Base-by-base conservation (phyloP, 2,888 invertebrate genomes). In the Chloroclysta siterata region DNA sequence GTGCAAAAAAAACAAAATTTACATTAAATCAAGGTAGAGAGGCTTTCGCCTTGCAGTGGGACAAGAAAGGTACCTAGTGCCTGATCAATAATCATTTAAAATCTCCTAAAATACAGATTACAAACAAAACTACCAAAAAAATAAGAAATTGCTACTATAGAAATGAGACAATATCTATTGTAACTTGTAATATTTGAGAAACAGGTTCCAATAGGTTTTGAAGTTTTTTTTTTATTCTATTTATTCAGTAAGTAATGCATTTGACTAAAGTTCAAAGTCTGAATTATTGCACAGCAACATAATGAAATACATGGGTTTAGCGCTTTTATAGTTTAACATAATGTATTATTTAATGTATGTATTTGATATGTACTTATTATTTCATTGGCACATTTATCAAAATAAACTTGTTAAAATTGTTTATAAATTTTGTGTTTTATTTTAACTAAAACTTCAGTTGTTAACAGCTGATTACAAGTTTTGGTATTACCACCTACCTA, bases 321-420 rank as follows among this genome's bases (percentile, higher is more conserved):
- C 73, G 83, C 84, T 87, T 85, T 80, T 81, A 80, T 80, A 80
- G 76, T 80, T 55, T 53, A 62, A 61, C 52, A 57, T 73, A 36
- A 73, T 82, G 71, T 36, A 36, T 36, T 8, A 36, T 36, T 39
- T 80, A 80, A 79, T 72, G 59, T 84, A 85, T 87, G 74, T 84
- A 83, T 82, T 48, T 80, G 76, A 77, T 82, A 84, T 81, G 77
- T 86, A 83, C 81, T 82, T 85, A 80, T 79, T 79, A 81, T 80
- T 82, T 81, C 82, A 87, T 88, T 79, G 80, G 83, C 84, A 85
- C 82, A 86, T 88, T 83, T 90, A 88, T 88, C 80, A 78, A 85
- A 90, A 88, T 89, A 89, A 90, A 90, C 82, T 88, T 90, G 90
- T 90, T 91, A 89, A 87, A 84, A 84, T 86, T 86, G 85, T 84